Evolutionary conservation across 2,888 invertebrate genomes (phyloP), one percentile per base, ranked within the genome.

Genomic region (Xestia ashworthii): DNA sequence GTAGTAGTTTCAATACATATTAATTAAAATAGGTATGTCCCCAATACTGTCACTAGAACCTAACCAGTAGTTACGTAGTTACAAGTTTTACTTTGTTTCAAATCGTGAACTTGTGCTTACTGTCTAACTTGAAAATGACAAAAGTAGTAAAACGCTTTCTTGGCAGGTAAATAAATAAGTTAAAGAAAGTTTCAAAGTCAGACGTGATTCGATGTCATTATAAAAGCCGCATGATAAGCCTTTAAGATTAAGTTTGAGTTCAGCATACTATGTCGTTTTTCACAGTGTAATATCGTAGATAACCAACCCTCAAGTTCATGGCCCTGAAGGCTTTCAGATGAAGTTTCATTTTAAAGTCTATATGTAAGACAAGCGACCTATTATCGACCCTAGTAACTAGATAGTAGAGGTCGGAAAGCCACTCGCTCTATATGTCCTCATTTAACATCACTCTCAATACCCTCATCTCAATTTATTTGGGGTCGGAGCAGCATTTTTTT

Each of bases 141-240:
- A 68, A 71, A 82, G 16, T 58, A 16, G 25, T 55, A 53, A 14
- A 46, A 82, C 38, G 16, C 1, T 50, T n/a, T n/a, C 16, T 50
- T 58, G 38, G 22, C 38, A 62, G 55, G 22, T 58, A 32, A 71
- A 60, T 74, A 65, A 79, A 67, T 32, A 70, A 75, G 64, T 79
- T 79, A 44, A 50, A 44, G 14, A 32, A 65, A 82, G 48, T 82
- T 82, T 83, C 71, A 82, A 74, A 60, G 83, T 60, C 75, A 64
- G 48, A 38, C 80, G 75, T 82, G 74, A 71, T 68, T 62, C 60
- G 9, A 65, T 65, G 74, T 71, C 79, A 64, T 83, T 82, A 74
- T 32, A 58, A 65, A 70, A 64, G 32, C n/a, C n/a, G 25, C 60
- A 8, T 71, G n/a, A 50, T 71, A 67, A 64, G 14, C 6, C 19